phyloP scores from a whole-genome alignment of 2,888 invertebrate genomes.

The Drosophila lutescens region DNA sequence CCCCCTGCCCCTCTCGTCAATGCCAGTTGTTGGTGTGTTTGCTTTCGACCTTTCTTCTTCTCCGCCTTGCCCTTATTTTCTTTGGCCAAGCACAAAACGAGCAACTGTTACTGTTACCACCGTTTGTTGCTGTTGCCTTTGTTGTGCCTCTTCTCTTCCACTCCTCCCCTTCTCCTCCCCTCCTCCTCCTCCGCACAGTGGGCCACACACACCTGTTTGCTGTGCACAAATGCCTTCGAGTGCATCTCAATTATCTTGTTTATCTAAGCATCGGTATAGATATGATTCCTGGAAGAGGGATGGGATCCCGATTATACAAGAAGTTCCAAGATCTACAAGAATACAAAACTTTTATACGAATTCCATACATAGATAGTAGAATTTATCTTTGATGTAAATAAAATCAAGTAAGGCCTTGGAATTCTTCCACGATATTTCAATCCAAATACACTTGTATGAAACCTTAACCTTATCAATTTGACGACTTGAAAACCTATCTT shows the following conservation, averaged over 20 bases:
- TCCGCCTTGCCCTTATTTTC: constrained; percentile 72
- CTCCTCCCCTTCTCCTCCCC: constrained; percentile 3
- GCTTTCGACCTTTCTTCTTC: constrained; percentile 72
- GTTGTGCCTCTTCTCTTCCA: constrained; percentile 7
- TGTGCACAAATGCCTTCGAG: constrained; percentile 7
- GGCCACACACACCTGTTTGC: constrained; percentile 34
- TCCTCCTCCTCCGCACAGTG: constrained; percentile 20
- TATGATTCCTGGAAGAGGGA: constrained; percentile 11
- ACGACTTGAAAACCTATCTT: not conserved
- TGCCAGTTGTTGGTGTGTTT: constrained; percentile 39
- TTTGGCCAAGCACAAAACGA: constrained; percentile 57
- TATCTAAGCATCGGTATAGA: constrained; percentile 9
- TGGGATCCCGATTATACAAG: constrained; percentile 2
- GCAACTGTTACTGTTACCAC: constrained; percentile 63
- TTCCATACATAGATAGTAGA: too few species aligned
- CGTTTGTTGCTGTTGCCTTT: constrained; percentile 21
- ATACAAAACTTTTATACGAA: too few species aligned
- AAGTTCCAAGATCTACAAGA: not conserved
- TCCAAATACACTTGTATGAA: too few species aligned
- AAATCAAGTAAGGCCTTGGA: too few species aligned
- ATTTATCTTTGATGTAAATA: too few species aligned
- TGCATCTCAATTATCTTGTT: constrained; percentile 25
- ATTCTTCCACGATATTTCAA: too few species aligned
- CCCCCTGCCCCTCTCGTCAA: constrained; percentile 1
- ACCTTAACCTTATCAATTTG: not conserved